phyloP scores from a whole-genome alignment of 2,888 invertebrate genomes.

The Endotricha flammealis region DNA sequence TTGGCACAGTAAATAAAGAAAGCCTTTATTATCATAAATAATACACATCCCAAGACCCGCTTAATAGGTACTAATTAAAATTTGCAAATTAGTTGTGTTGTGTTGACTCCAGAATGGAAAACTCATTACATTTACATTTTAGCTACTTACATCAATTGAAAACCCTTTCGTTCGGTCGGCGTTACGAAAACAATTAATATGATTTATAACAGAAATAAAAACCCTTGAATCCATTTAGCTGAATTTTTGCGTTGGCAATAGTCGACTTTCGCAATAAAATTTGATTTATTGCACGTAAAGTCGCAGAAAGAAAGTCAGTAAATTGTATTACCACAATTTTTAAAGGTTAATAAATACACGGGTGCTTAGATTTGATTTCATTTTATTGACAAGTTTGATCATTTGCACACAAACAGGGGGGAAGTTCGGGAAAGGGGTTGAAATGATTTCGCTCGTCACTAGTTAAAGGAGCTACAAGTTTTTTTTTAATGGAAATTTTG shows the following conservation, averaged over 20 bases:
- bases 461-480: no score
- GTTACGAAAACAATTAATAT: constrained; percentile 65
- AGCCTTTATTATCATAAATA: no score
- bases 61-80: constrained; percentile 26
- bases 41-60: no score
- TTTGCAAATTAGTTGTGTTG: constrained; percentile 27
- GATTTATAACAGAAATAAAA: constrained; percentile 70
- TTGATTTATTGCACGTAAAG: constrained; percentile 53
- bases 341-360: neutral
- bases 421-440: no score
- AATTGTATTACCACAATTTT: constrained; percentile 23
- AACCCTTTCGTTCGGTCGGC: constrained; percentile 45
- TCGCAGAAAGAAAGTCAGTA: constrained; percentile 31
- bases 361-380: no score
- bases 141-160: constrained; percentile 25
- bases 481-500: no score
- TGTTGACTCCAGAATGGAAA: constrained; percentile 22
- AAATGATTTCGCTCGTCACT: no score
- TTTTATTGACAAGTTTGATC: no score
- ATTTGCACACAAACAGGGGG: no score
- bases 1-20: no score
- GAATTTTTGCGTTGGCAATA: constrained; percentile 62
- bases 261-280: constrained; percentile 55
- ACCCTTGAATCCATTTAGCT: constrained; percentile 60
- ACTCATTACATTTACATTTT: constrained; percentile 32